A percentile compares a stretch with the other conserved stretches of the same genome.
These are phyloP conservation scores for Gari tellinella DNA, from an alignment of 2,888 invertebrate genomes.

Conservation along the genomic window DNA sequence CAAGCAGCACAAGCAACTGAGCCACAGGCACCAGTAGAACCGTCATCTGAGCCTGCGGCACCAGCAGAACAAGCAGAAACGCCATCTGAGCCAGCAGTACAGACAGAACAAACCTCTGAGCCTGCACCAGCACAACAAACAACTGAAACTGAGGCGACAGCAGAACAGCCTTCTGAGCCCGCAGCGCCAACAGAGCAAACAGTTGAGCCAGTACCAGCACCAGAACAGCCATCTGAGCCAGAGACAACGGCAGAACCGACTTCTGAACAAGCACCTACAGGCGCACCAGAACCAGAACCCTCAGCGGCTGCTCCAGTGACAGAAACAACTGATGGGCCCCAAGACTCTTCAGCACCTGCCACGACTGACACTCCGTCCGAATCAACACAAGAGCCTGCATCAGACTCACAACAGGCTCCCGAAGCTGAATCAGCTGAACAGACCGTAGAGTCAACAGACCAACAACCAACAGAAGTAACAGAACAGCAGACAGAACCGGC, in stretches of 20 bases:
- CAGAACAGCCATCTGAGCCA: background rate
- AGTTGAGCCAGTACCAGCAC: background rate
- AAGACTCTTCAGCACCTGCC: too few relatives aligned
- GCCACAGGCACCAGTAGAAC: background rate
- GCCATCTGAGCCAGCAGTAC: background rate
- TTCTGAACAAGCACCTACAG: background rate
- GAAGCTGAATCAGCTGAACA: background rate
- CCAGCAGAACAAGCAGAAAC: background rate
- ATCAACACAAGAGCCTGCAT: background rate
- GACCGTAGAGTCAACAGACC: background rate
- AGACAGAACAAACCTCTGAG: slow-evolving; percentile 2
- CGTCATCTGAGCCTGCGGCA: background rate
- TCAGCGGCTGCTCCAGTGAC: background rate
- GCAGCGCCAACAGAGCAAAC: background rate
- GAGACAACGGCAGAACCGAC: background rate
- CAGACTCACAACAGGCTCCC: background rate
- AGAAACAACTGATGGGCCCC: background rate
- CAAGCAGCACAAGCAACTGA: background rate
- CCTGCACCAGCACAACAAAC: background rate
- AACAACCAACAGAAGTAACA: background rate
- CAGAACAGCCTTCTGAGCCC: background rate
- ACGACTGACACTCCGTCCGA: too few relatives aligned
- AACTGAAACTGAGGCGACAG: background rate
- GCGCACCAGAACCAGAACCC: background rate
- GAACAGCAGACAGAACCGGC: background rate